A percentile compares a stretch with the other conserved stretches of the same genome.
Evolutionary conservation across 1,140 invertebrate genomes (phyloP).

Genomic region (Plutomurus gul): DNA sequence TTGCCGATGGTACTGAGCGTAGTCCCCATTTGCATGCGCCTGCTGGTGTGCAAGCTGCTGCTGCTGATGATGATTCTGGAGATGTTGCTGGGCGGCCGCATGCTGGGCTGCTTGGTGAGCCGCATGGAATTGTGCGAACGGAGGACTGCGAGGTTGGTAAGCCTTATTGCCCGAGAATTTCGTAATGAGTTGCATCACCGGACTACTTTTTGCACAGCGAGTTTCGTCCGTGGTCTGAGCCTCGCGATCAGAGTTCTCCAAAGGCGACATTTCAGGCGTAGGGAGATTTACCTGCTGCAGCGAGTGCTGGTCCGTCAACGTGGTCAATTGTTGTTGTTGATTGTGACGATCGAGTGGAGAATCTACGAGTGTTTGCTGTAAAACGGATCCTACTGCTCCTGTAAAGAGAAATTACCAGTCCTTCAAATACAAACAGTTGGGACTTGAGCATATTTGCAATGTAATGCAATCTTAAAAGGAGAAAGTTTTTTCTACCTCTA

Average conservation of each 20-base stretch:
- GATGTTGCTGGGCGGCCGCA: background rate
- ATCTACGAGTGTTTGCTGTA: conserved; percentile 42
- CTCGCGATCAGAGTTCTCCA: conserved; percentile 50
- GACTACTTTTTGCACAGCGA: conserved; percentile 39
- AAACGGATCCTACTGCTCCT: conserved; percentile 37
- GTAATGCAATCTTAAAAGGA: background rate
- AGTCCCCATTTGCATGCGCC: background rate
- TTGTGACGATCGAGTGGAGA: conserved; percentile 43
- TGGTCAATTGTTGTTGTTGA: conserved; percentile 7
- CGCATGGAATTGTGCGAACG: conserved; percentile 52
- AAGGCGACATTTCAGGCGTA: conserved; percentile 53
- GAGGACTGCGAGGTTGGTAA: conserved; percentile 35
- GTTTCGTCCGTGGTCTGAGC: background rate
- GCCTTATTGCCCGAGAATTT: conserved; percentile 43
- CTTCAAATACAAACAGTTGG: too few relatives aligned
- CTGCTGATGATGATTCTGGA: conserved; percentile 19
- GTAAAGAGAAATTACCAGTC: too few relatives aligned
- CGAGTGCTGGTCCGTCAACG: background rate
- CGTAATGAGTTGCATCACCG: conserved; percentile 49
- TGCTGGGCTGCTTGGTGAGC: background rate
- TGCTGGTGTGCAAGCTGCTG: conserved; percentile 28
- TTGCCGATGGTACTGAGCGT: conserved; percentile 3
- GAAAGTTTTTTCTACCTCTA: background rate
- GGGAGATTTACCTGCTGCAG: conserved; percentile 41
- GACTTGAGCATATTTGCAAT: background rate